Evolutionary conservation across 2,888 invertebrate species (phyloP).

Genomic region (Heliothis peltigera): DNA sequence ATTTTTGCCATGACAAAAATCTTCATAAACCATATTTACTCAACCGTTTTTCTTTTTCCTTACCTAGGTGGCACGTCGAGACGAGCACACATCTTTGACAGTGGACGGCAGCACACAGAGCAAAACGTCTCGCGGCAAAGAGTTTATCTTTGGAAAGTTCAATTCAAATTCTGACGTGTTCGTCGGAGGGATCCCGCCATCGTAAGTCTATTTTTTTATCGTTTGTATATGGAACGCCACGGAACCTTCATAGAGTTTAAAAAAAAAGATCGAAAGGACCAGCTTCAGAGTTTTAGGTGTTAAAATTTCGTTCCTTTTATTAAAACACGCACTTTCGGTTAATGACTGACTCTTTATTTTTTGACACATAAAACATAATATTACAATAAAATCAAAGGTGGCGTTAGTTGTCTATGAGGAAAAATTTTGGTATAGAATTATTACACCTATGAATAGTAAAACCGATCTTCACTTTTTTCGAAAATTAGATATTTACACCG

Average conservation of each 20-base stretch:
- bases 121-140: slow-evolving; percentile 95
- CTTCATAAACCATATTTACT: slow-evolving; percentile 1
- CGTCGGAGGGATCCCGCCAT: slow-evolving; percentile 98
- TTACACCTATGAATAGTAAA: no score
- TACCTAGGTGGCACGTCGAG: slow-evolving; percentile 92
- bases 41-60: slow-evolving; percentile 11
- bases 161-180: slow-evolving; percentile 97
- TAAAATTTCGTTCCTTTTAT: no score
- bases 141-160: slow-evolving; percentile 96
- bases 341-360: no score
- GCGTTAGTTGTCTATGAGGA: no score
- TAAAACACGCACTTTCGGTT: no score
- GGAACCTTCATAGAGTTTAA: neutral
- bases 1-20: neutral
- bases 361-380: no score
- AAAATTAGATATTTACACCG: no score
- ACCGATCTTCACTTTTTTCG: no score
- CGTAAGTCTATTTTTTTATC: slow-evolving; percentile 85
- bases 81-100: slow-evolving; percentile 95
- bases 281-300: neutral
- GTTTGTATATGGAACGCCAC: slow-evolving; percentile 15
- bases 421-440: no score
- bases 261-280: neutral
- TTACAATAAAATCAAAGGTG: no score
- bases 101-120: slow-evolving; percentile 95